Base-by-base conservation (phyloP, 2,888 invertebrate species). In the Drosophila neutralis region DNA sequence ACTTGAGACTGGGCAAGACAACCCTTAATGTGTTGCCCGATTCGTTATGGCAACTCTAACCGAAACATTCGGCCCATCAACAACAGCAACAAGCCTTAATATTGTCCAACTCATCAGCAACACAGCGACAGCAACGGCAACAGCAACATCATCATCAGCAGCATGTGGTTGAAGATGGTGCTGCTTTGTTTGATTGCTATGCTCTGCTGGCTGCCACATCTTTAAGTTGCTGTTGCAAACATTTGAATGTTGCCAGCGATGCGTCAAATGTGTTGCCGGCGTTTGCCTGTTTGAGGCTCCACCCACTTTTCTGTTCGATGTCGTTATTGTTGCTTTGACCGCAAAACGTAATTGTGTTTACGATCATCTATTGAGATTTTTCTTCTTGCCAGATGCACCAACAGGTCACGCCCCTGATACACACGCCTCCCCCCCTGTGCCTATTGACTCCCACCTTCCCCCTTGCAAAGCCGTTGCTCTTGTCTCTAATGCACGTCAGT, bases 31-130 rank as follows among this genome's bases (percentile, higher is more conserved):
- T 85, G 90, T 85, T 85, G 89, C 70, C 67, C 61, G 75, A 87
- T 87, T 87, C 87, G 87, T 82, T 82, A 84, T 84, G 89, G 89
- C 90, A 90, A 86, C 86, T 88, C 86, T 88, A 87, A 84, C 76
- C 89, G 89, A 83, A 90, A 89, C 89, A 87, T 90, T 90, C 70
- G 70, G 70, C 77, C 68, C 90, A 86, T 90, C 90, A 90, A 77
- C 80, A 78, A 69, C 72, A 54, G 70, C 73, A 76, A 68, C 68
- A 69, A 81, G 78, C 82, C 78, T 65, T 65, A 54, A 78, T 81
- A 78, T 81, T 78, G 78, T 78, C 78, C 78, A 57, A 72, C 78
- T 78, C 78, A 81, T 78, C 67, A 73, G 77, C 68, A 72, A 52
- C 63, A 70, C 45, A 42, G n/a, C 54, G 48, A 33, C 40, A 60